Conservation (phyloP, 2,888 invertebrate genomes). For the Caenorhabditis sp. region DNA sequence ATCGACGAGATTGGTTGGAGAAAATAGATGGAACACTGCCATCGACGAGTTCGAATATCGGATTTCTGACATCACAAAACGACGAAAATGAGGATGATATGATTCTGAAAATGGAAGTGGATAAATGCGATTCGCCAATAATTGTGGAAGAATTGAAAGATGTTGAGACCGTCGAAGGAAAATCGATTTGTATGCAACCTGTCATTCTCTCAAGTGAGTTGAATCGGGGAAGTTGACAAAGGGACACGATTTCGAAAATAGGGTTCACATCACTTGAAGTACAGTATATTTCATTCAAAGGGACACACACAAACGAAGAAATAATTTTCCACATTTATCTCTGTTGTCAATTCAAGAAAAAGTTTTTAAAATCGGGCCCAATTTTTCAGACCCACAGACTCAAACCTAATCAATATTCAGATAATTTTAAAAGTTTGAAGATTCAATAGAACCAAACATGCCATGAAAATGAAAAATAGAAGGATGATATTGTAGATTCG, state of each 20-base stretch:
- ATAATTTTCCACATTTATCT: not conserved
- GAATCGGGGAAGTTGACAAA: too few relatives aligned
- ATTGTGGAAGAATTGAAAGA: slow-evolving; percentile 34
- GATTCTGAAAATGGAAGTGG: slow-evolving; percentile 12
- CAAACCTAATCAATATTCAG: too few relatives aligned
- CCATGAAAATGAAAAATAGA: too few relatives aligned
- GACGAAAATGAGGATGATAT: too few relatives aligned
- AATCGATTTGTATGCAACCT: slow-evolving; percentile 24
- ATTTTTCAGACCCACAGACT: too few relatives aligned
- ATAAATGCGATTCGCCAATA: slow-evolving; percentile 31
- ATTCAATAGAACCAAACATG: too few relatives aligned
- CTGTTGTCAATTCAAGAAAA: not conserved
- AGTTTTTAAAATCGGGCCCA: not conserved
- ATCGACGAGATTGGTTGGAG: slow-evolving; percentile 30
- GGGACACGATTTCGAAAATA: too few relatives aligned
- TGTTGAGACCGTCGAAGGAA: slow-evolving; percentile 27
- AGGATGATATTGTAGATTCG: slow-evolving; percentile 29
- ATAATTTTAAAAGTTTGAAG: too few relatives aligned
- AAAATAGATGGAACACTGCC: slow-evolving; percentile 16
- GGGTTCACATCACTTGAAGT: too few relatives aligned
- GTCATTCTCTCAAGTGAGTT: slow-evolving; percentile 25
- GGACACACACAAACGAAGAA: too few relatives aligned
- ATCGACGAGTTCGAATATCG: slow-evolving; percentile 18
- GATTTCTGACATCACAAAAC: slow-evolving; percentile 5
- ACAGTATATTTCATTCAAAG: too few relatives aligned